Percentiles rank a stretch among this genome's conserved stretches.
Evolutionary conservation across 1,140 invertebrate genomes (phyloP).

Genomic region (Drosophila setifemur): DNA sequence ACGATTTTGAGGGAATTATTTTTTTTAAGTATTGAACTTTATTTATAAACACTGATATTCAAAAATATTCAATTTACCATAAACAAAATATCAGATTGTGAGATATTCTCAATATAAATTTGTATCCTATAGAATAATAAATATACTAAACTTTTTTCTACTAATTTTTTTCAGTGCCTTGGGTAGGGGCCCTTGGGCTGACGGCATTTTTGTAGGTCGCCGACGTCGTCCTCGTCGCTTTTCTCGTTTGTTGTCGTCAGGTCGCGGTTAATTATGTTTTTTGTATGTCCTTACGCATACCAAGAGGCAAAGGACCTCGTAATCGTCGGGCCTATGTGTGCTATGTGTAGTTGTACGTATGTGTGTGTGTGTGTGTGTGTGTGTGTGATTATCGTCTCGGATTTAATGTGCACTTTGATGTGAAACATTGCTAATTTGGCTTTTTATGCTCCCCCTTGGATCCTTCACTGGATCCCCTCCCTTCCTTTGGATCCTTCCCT

Average conservation of each 20-base stretch:
- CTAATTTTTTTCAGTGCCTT: neutral
- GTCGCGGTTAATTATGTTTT: slow-evolving; percentile 79
- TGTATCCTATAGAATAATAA: too few species aligned
- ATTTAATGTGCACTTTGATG: slow-evolving; percentile 78
- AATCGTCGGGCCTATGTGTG: slow-evolving; percentile 6
- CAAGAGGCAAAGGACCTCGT: slow-evolving; percentile 33
- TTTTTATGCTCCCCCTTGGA: slow-evolving; percentile 63
- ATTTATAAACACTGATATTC: too few species aligned
- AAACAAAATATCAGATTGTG: too few species aligned
- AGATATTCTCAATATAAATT: too few species aligned
- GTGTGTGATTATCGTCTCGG: slow-evolving; percentile 71
- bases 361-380: slow-evolving; percentile 12
- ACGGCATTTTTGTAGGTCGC: slow-evolving; percentile 34
- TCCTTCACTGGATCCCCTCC: too few species aligned
- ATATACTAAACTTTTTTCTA: too few species aligned
- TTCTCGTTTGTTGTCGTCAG: slow-evolving; percentile 39
- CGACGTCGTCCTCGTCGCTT: slow-evolving; percentile 1
- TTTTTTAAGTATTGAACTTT: too few species aligned
- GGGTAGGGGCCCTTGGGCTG: slow-evolving; percentile 8
- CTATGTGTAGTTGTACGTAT: too few species aligned
- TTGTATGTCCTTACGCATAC: slow-evolving; percentile 62
- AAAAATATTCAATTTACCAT: too few species aligned
- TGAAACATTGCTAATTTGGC: slow-evolving; percentile 76
- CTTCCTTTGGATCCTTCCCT: too few species aligned
- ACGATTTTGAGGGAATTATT: too few species aligned